A percentile compares a stretch with the other conserved stretches of the same genome.
phyloP scores from a whole-genome alignment of 2,797 vertebrate genomes.

The Clarias pachynema region DNA sequence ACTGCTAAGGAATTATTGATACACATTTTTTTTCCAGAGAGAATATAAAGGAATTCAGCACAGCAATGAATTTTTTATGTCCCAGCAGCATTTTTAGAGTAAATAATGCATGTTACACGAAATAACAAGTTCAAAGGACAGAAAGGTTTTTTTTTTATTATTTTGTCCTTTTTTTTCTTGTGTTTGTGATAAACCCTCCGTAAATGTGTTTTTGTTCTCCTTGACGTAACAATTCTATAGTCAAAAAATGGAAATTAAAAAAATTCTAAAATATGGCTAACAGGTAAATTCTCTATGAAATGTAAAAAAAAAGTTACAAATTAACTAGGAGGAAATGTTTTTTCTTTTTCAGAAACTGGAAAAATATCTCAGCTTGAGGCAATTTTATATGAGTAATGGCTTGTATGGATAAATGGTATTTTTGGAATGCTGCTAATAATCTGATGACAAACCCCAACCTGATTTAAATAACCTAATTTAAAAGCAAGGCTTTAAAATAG shows the following conservation, averaged over 20 bases:
- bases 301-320: no score
- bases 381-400: background rate
- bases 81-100: slow-evolving; percentile 49
- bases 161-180: slow-evolving; percentile 34
- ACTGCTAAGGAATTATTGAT: slow-evolving; percentile 47
- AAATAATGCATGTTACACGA: slow-evolving; percentile 64
- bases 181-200: no score
- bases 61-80: slow-evolving; percentile 67
- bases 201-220: no score
- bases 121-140: slow-evolving; percentile 1
- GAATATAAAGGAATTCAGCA: slow-evolving; percentile 49
- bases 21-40: slow-evolving; percentile 22
- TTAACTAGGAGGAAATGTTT: slow-evolving; percentile 18
- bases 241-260: no score
- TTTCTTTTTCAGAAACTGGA: background rate
- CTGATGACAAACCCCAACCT: background rate
- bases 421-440: background rate
- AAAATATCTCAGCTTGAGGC: background rate
- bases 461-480: background rate
- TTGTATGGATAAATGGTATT: background rate
- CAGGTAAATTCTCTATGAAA: no score
- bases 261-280: no score
- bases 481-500: background rate
- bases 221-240: no score
- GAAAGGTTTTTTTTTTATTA: slow-evolving; percentile 13